Evolutionary conservation across 2,797 vertebrate species (phyloP).

Genomic region (Propithecus perrieri): DNA sequence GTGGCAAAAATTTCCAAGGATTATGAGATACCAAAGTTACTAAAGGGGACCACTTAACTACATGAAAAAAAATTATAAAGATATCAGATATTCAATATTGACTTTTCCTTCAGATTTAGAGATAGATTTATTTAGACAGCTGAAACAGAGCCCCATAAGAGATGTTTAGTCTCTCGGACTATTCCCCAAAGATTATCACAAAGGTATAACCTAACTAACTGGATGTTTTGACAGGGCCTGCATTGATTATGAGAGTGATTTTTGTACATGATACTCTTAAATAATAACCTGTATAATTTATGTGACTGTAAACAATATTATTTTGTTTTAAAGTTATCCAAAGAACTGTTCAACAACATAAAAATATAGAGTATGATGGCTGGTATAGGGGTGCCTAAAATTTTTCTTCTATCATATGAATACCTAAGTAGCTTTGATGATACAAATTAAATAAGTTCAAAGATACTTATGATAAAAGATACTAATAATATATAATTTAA

Average conservation of each 20-base stretch:
- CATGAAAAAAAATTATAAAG: conserved; percentile 26
- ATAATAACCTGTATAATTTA: not conserved
- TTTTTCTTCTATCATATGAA: not conserved
- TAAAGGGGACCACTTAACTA: conserved; percentile 39
- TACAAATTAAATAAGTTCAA: not conserved
- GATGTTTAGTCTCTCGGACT: conserved; percentile 38
- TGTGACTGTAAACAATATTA: not conserved
- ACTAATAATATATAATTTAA: not conserved
- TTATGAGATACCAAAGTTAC: not conserved
- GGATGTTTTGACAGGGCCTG: conserved; percentile 15
- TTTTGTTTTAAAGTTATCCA: conserved; percentile 43
- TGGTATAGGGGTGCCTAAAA: not conserved
- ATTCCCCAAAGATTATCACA: conserved; percentile 23
- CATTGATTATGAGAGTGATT: conserved; percentile 1
- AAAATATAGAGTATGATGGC: not conserved
- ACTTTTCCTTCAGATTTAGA: conserved; percentile 55
- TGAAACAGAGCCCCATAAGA: not conserved
- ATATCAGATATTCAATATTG: conserved; percentile 49
- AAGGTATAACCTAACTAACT: conserved; percentile 15
- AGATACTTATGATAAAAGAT: not conserved
- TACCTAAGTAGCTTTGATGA: not conserved
- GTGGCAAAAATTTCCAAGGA: conserved; percentile 21
- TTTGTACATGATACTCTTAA: conserved; percentile 35
- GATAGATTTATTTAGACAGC: conserved; percentile 62
- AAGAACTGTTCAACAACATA: not conserved